Evolutionary conservation across 2,113 vertebrate genomes (phyloP), one percentile per base, ranked within the genome.

Genomic region (Felis chaus): DNA sequence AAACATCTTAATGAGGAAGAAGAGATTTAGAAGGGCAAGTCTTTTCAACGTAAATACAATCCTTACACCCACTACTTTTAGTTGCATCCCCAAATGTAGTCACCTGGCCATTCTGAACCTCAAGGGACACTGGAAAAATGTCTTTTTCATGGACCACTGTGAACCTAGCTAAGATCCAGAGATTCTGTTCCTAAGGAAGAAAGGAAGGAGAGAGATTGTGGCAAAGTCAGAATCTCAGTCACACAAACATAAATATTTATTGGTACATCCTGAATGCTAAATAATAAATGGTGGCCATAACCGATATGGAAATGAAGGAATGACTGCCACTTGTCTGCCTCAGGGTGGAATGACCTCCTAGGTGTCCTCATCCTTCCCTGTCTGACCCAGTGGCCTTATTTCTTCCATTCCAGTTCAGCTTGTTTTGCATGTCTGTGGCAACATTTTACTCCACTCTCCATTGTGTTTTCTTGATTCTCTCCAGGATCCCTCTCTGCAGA

Each of bases 401-500:
- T 89, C 48, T 91, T 74, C 31, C 27, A 80, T 83, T 23, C 2
- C 23, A 39, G 16, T 83, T 57, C 80, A 88, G 55, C 50, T 91
- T 5, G 61, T 14, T 89, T 65, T 74, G 18, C 29, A 84, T 89
- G 94, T 71, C 79, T 84, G 31, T 87, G 45, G 73, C 53, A 81
- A 69, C 3, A 7, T 85, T 78, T 97, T 78, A 94, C 87, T 96
- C 74, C 92, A 92, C 94, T 92, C 79, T 94, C 6, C 78, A 79
- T 94, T 92, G 63, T 57, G 4, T 27, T 69, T 50, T 33, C 85
- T 90, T 97, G 80, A 95, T 95, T 95, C 39, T 71, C 90, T 95
- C 90, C 87, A 96, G 96, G 87, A 68, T 29, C 66, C 8, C n/a
- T 96, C 87, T 48, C 65, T 68, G 29, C 7, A 23, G 87, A 92